These are phyloP conservation scores for Drusus annulatus DNA, from an alignment of 1,140 invertebrate genomes.

Conservation along the genomic window DNA sequence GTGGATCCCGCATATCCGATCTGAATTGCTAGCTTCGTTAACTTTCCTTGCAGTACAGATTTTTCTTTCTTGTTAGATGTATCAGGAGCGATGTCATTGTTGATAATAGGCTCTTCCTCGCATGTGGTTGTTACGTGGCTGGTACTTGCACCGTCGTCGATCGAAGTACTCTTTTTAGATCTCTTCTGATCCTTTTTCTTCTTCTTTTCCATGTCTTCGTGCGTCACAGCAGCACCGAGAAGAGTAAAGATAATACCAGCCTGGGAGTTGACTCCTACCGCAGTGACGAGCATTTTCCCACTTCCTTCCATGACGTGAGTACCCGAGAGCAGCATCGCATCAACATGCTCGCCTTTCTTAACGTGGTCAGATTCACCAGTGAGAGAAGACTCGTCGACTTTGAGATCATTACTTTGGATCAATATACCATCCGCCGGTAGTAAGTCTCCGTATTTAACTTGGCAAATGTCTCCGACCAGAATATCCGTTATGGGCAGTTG, in stretches of 20 bases:
- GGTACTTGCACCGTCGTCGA: slow-evolving; percentile 48
- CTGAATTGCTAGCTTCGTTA: slow-evolving; percentile 91
- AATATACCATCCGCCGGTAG: slow-evolving; percentile 81
- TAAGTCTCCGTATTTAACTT: slow-evolving; percentile 77
- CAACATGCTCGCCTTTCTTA: slow-evolving; percentile 75
- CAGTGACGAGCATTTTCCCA: slow-evolving; percentile 86
- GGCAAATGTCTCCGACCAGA: slow-evolving; percentile 81
- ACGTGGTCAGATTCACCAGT: slow-evolving; percentile 84
- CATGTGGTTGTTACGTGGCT: slow-evolving; percentile 47
- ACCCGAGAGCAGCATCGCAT: slow-evolving; percentile 79
- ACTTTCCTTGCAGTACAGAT: slow-evolving; percentile 89
- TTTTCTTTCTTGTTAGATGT: slow-evolving; percentile 67
- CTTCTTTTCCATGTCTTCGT: slow-evolving; percentile 63
- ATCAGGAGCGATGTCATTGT: slow-evolving; percentile 45
- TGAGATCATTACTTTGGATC: slow-evolving; percentile 81
- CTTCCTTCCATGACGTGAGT: slow-evolving; percentile 81
- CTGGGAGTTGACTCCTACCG: slow-evolving; percentile 88
- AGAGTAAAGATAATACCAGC: slow-evolving; percentile 88
- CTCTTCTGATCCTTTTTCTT: slow-evolving; percentile 45
- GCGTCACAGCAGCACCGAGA: slow-evolving; percentile 68
- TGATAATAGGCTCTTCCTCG: slow-evolving; percentile 54
- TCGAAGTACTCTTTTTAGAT: slow-evolving; percentile 63
- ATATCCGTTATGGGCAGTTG: slow-evolving; percentile 76
- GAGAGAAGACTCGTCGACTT: slow-evolving; percentile 81
- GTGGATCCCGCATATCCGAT: slow-evolving; percentile 92